Evolutionary conservation across 2,888 invertebrate genomes (phyloP), one percentile per base, ranked within the genome.

Genomic region (Philereme transversata): DNA sequence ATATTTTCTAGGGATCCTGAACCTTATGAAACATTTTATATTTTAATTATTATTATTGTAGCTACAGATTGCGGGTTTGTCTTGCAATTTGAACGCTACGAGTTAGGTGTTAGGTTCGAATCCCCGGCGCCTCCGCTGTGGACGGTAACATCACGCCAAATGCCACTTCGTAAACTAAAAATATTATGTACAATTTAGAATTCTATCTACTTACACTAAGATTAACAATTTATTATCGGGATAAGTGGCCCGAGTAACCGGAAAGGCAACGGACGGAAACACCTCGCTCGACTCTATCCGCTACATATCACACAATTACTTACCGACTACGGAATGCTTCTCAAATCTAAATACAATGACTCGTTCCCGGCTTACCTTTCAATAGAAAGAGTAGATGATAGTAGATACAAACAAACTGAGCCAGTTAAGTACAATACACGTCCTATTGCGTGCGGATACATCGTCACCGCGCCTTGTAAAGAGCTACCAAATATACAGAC

Each of bases 401-500:
- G 40, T 50, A 56, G 56, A 57, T 48, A 49, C 41, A 56, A 52
- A 57, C 35, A 49, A 44, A 43, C 63, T 68, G 70, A 69, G 67
- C 69, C 67, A 67, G 51, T 56, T 64, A 69, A 66, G 65, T 67
- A 67, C 67, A 64, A 59, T 48, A 58, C 22, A 54, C 50, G 53
- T 46, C 49, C 6, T n/a, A 41, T 41, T 9, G 4, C 8, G 4
- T 9, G 45, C 57, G 54, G 62, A 46, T 64, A 62, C 54, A 61
- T 62, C 22, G 49, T 49, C 67, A 69, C 11, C 11, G 5, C 11
- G 11, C 36, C 6, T 50, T 48, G 64, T 75, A 74, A 67, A 77
- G 36, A 72, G 65, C 64, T 76, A 72, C 70, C 67, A 75, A 77
- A 81, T 78, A 82, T 80, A 85, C 83, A 87, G 84, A 84, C 83